Evolutionary conservation across 2,888 invertebrate species (phyloP).

Genomic region (Argynnis bischoffii): DNA sequence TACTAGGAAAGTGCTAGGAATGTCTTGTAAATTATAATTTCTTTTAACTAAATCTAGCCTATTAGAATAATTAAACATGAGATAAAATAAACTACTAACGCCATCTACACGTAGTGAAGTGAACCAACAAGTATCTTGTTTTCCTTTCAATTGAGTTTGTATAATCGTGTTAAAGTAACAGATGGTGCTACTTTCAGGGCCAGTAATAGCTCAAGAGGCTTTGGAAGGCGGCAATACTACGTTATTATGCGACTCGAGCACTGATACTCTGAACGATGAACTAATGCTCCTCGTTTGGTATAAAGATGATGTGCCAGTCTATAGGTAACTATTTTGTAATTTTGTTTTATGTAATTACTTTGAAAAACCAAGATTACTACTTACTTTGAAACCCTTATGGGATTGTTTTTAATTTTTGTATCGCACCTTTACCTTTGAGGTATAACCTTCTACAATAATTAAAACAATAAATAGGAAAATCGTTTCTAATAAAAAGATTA

Average conservation of each 20-base stretch:
- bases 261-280: slow-evolving; percentile 77
- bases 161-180: background rate
- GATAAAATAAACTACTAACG: background rate
- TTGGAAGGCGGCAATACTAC: slow-evolving; percentile 79
- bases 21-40: too few relatives aligned
- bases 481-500: too few relatives aligned
- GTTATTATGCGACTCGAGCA: slow-evolving; percentile 81
- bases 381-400: too few relatives aligned
- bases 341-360: background rate
- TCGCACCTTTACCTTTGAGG: too few relatives aligned
- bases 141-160: background rate
- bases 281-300: slow-evolving; percentile 85
- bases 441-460: too few relatives aligned
- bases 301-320: slow-evolving; percentile 84
- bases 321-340: slow-evolving; percentile 71
- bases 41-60: too few relatives aligned
- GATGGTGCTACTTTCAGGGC: slow-evolving; percentile 59
- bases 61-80: background rate
- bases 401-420: too few relatives aligned
- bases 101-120: background rate
- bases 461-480: too few relatives aligned
- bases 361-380: background rate
- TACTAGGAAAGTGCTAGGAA: too few relatives aligned
- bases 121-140: background rate
- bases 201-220: slow-evolving; percentile 77